Percentiles rank a stretch among this genome's conserved stretches.
These are phyloP conservation scores for Ostrea denselamellosa DNA, from an alignment of 1,140 invertebrate species.

Conservation along the genomic window DNA sequence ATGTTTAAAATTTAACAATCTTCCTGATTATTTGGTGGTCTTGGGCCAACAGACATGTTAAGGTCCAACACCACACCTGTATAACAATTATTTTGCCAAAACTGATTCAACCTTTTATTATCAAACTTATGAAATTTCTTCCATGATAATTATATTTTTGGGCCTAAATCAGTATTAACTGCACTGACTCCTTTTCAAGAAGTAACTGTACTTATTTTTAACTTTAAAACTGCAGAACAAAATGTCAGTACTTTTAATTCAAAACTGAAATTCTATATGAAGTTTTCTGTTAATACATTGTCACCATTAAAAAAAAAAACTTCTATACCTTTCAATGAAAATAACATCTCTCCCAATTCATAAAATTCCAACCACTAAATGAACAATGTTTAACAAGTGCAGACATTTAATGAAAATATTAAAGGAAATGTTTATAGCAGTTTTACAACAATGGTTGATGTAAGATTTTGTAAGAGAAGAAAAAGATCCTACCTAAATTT, in stretches of 20 bases:
- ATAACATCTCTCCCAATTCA: slow-evolving; percentile 24
- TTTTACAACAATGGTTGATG: slow-evolving; percentile 16
- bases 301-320: slow-evolving; percentile 5
- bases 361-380: slow-evolving; percentile 24
- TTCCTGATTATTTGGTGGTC: no score
- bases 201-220: no score
- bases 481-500: background rate
- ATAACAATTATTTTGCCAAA: no score
- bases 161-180: no score
- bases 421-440: slow-evolving; percentile 17
- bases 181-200: no score
- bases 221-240: no score
- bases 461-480: slow-evolving; percentile 22
- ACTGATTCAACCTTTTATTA: no score
- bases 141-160: no score
- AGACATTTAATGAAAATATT: slow-evolving; percentile 31
- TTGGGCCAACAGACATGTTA: no score
- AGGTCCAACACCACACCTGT: no score
- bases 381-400: slow-evolving; percentile 35
- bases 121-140: no score
- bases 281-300: background rate
- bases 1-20: no score
- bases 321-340: slow-evolving; percentile 9
- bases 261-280: background rate
- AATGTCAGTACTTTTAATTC: background rate